Conservation (phyloP, 2,888 invertebrate species). For the Agrotis segetum region DNA sequence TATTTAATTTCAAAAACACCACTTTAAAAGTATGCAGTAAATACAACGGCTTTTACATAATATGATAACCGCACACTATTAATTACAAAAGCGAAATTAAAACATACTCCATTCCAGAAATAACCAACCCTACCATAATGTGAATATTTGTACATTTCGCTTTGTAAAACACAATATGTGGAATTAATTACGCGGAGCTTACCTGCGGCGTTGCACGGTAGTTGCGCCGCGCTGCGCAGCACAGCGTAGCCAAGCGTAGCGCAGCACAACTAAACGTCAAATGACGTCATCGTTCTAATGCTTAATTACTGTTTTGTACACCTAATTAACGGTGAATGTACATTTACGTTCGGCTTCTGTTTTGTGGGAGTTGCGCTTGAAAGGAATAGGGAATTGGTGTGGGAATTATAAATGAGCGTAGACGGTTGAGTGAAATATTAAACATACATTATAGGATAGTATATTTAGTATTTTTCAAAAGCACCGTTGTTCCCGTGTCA, state of each 20-base stretch:
- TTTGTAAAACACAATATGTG: constrained; percentile 59
- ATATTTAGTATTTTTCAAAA: too few species aligned
- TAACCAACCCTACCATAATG: constrained; percentile 42
- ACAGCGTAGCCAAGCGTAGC: background rate
- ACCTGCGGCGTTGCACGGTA: constrained; percentile 44
- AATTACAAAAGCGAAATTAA: constrained; percentile 14
- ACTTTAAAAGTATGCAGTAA: background rate
- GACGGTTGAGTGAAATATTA: background rate
- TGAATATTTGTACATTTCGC: constrained; percentile 58
- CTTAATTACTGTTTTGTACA: constrained; percentile 56
- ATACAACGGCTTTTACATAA: constrained; percentile 2
- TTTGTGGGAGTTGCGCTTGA: constrained; percentile 17
- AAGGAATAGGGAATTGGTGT: constrained; percentile 3
- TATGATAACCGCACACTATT: constrained; percentile 3
- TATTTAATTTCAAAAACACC: too few species aligned
- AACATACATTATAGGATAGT: too few species aligned
- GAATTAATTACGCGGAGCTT: constrained; percentile 56
- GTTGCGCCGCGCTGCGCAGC: constrained; percentile 11
- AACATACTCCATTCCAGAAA: constrained; percentile 15
- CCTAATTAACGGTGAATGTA: constrained; percentile 50
- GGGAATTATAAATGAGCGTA: background rate
- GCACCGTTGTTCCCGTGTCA: too few species aligned
- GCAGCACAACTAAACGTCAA: constrained; percentile 39
- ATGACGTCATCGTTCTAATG: constrained; percentile 55
- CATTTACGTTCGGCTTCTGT: constrained; percentile 19